A percentile compares a stretch with the other conserved stretches of the same genome.
phyloP scores from a whole-genome alignment of 2,888 invertebrate genomes.

The Pherbina coryleti region DNA sequence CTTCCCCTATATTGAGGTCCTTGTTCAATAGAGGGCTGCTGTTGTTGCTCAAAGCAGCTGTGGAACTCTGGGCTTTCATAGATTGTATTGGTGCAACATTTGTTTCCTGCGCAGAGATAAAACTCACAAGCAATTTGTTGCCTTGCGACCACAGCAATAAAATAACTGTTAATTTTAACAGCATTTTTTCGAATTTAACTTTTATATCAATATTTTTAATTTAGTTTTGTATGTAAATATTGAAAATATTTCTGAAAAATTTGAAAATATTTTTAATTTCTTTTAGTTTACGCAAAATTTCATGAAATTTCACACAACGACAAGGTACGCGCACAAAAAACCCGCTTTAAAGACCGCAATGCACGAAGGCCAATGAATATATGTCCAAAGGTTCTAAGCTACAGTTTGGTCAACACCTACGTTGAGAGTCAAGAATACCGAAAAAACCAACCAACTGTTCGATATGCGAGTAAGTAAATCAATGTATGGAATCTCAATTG shows the following conservation, averaged over 20 bases:
- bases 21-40: neutral
- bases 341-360: slow-evolving; percentile 8
- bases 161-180: slow-evolving; percentile 45
- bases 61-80: no score
- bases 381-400: slow-evolving; percentile 55
- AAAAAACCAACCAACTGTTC: neutral
- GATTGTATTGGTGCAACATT: neutral
- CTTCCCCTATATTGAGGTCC: neutral
- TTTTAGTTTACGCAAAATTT: neutral
- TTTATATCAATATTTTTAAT: neutral
- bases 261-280: neutral
- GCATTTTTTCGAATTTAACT: neutral
- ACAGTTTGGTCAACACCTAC: slow-evolving; percentile 60
- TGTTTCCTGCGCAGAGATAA: neutral
- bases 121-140: neutral
- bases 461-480: slow-evolving; percentile 14
- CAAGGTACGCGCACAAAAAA: neutral
- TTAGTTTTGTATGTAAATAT: no score
- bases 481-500: neutral
- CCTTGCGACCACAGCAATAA: slow-evolving; percentile 56
- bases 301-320: neutral
- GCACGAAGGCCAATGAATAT: slow-evolving; percentile 50
- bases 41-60: neutral
- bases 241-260: neutral
- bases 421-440: neutral